Evolutionary conservation across 2,888 invertebrate species (phyloP), one percentile per base, ranked within the genome.

Genomic region (Itoplectis maculator): DNA sequence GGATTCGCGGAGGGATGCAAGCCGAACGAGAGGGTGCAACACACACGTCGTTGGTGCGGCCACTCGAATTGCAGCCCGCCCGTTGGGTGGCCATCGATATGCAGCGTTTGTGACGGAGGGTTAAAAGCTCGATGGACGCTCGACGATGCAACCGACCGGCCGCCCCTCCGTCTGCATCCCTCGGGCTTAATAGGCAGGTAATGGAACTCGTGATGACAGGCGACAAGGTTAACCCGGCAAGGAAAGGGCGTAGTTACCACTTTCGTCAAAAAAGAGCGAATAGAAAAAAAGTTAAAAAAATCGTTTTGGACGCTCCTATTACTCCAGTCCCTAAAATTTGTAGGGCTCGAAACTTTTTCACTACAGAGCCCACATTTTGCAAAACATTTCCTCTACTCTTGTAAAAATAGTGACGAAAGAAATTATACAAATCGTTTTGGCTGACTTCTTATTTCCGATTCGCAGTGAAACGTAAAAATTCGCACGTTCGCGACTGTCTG

Each of bases 141-240:
- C 86, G 72, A 82, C 83, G 81, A 69, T 88, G 88, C 81, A 79
- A 72, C 79, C n/a, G n/a, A n/a, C n/a, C n/a, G 35, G 75, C 20
- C 79, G 51, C 66, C 47, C 18, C 20, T 15, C 59, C 4, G 2
- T 63, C 45, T 82, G 75, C 79, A 75, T 79, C 75, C 82, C 61
- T 42, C 89, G 85, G 80, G 83, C 85, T 83, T 92, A 92, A 92
- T 91, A 85, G 88, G 84, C 85, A 86, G 90, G 88, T 90, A 88
- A 91, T 89, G 83, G 90, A 87, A 74, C 85, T 84, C 78, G 83
- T 88, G 90, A 92, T 92, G 89, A 92, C 90, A 88, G 86, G 83
- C 87, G 79, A 82, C 82, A 81, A 9, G 74, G 63, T 51, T 37
- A 45, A 81, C 68, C 51, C 61, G 23, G 56, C 69, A 40, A 23